phyloP scores from a whole-genome alignment of 2,113 vertebrate genomes.

The Corvus moneduloides region DNA sequence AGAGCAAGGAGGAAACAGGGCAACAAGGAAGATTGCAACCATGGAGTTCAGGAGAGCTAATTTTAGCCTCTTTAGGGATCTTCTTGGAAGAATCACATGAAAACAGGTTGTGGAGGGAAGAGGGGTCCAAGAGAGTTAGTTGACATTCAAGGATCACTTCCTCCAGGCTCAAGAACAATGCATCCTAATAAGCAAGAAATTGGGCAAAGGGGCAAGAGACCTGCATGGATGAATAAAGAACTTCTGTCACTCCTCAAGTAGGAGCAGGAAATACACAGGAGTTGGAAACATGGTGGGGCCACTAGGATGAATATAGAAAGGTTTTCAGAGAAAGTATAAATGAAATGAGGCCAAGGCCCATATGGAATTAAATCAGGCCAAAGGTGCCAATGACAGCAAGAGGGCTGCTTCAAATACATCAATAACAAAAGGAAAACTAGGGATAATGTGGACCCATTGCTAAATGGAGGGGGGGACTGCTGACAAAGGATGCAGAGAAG shows the following conservation, averaged over 20 bases:
- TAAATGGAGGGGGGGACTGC: neutral
- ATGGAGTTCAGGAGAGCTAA: neutral
- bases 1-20: rapidly evolving
- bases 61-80: neutral
- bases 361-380: neutral
- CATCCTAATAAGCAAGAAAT: neutral
- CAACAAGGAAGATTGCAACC: neutral
- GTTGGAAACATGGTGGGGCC: neutral
- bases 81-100: neutral
- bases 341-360: neutral
- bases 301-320: neutral
- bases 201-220: neutral
- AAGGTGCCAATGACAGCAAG: neutral
- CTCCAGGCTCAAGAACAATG: neutral
- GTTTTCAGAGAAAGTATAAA: neutral
- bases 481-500: neutral
- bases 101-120: neutral
- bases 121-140: neutral
- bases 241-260: neutral
- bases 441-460: neutral
- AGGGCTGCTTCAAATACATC: neutral
- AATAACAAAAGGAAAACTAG: neutral
- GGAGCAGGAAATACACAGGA: neutral
- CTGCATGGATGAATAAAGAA: neutral
- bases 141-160: neutral